Conservation (phyloP, 2,888 invertebrate genomes). For the Ornithoptera priamus region DNA sequence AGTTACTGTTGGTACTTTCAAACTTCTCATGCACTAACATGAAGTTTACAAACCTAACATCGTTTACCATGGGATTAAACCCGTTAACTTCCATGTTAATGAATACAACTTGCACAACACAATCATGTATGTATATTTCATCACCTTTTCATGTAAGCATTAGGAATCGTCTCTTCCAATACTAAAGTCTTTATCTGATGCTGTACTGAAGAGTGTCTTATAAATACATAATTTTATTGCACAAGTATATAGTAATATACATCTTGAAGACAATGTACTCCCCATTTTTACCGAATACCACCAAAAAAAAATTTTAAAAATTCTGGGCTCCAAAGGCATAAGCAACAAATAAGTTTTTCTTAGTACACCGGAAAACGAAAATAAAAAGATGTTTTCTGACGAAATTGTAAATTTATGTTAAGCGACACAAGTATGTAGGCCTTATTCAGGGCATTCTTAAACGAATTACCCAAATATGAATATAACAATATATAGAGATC, state of each 20-base stretch:
- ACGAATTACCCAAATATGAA: too few species aligned
- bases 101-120: neutral
- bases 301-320: neutral
- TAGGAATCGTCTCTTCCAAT: neutral
- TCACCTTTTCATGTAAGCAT: neutral
- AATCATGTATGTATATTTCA: constrained; percentile 3
- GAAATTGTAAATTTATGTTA: too few species aligned
- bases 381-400: too few species aligned
- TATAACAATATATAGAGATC: too few species aligned
- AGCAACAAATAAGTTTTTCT: too few species aligned
- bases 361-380: too few species aligned
- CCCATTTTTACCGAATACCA: neutral
- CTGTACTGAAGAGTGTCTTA: neutral
- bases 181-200: neutral
- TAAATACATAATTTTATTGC: neutral
- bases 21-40: too few species aligned
- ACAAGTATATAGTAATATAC: neutral
- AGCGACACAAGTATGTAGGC: too few species aligned
- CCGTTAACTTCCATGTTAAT: neutral
- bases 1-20: too few species aligned
- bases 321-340: too few species aligned
- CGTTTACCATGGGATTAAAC: neutral
- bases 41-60: too few species aligned
- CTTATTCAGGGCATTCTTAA: too few species aligned
- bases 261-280: neutral